Conservation (phyloP, 2,888 invertebrate species). For the Epirrita christyi region DNA sequence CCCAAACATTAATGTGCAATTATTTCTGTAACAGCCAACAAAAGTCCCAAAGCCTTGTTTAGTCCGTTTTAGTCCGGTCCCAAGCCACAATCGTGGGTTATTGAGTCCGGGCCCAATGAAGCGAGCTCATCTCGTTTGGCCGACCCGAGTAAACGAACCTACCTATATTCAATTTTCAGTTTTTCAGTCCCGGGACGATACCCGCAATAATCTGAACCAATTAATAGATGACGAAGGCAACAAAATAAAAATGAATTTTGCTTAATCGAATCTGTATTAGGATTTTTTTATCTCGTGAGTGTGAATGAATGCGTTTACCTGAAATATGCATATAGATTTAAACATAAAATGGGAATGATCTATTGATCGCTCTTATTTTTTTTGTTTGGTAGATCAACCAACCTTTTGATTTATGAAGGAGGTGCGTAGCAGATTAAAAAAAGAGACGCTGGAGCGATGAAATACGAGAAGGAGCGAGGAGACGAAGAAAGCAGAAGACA, state of each 20-base stretch:
- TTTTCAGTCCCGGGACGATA: constrained; percentile 27
- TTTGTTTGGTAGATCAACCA: no score
- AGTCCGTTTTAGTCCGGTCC: constrained; percentile 33
- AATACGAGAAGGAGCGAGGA: no score
- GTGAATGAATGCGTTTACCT: no score
- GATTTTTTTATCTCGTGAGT: neutral
- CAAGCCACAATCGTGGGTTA: constrained; percentile 40
- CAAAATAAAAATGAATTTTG: constrained; percentile 16
- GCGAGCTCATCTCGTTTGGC: constrained; percentile 43
- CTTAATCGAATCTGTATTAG: constrained; percentile 2
- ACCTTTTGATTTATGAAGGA: no score
- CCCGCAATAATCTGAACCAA: constrained; percentile 31
- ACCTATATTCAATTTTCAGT: constrained; percentile 44
- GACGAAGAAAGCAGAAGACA: no score
- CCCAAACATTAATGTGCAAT: constrained; percentile 17
- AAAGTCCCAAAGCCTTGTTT: constrained; percentile 20
- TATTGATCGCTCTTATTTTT: no score
- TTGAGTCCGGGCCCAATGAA: constrained; percentile 43
- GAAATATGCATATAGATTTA: no score
- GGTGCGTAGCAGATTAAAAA: no score
- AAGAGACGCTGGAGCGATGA: no score
- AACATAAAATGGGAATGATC: no score
- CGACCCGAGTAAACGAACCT: constrained; percentile 40
- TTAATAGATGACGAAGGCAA: constrained; percentile 22
- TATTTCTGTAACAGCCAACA: constrained; percentile 17